phyloP scores from a whole-genome alignment of 2,797 vertebrate species.

The Galagoides demidoff region DNA sequence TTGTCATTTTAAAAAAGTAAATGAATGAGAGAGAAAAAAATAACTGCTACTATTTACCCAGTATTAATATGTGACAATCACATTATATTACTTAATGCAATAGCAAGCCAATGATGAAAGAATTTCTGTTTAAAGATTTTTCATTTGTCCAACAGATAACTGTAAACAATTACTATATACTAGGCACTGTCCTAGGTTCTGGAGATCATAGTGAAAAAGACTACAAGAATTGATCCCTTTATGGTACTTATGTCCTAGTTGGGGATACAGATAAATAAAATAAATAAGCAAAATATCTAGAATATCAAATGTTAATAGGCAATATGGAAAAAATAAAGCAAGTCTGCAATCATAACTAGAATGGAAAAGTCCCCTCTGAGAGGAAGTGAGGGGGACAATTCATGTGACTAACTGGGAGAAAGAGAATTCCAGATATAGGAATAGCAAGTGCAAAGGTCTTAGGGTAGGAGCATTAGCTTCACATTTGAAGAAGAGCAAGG shows the following conservation, averaged over 20 bases:
- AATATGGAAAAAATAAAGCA: background rate
- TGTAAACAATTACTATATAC: background rate
- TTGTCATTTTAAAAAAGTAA: background rate
- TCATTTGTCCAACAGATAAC: background rate
- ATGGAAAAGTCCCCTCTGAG: background rate
- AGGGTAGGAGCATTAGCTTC: background rate
- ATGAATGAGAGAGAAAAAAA: background rate
- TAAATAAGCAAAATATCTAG: background rate
- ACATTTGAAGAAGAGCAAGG: background rate
- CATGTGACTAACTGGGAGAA: background rate
- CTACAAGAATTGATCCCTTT: background rate
- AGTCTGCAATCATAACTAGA: background rate
- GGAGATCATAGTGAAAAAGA: background rate
- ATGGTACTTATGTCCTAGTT: background rate
- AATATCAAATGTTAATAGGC: background rate
- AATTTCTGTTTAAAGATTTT: background rate
- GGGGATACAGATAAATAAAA: background rate
- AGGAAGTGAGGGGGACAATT: background rate
- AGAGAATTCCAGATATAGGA: background rate
- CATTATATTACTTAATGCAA: background rate
- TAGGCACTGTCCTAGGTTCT: background rate
- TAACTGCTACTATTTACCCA: background rate
- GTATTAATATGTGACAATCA: background rate
- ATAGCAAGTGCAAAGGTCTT: background rate
- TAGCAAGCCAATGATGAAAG: background rate